Evolutionary conservation across 1,140 invertebrate species (phyloP).

Genomic region (Grapholita molesta): DNA sequence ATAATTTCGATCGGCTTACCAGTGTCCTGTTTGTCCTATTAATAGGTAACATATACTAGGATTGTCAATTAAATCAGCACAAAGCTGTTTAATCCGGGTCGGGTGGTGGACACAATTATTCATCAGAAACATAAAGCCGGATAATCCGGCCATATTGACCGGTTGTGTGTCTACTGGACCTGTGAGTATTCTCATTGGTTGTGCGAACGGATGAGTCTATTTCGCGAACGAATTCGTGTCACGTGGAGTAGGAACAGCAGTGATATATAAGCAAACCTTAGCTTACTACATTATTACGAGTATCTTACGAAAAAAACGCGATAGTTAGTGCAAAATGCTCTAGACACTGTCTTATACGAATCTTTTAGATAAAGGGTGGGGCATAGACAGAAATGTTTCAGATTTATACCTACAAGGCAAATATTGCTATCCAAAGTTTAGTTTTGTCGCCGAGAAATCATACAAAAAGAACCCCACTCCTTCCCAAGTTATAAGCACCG

Average conservation of each 20-base stretch:
- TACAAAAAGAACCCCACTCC: too few relatives aligned
- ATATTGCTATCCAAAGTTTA: too few relatives aligned
- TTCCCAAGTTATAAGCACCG: too few relatives aligned
- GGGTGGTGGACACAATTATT: slow-evolving; percentile 67
- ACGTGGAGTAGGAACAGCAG: background rate
- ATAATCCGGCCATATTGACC: slow-evolving; percentile 68
- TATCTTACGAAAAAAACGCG: too few relatives aligned
- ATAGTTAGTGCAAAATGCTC: too few relatives aligned
- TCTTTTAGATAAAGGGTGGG: too few relatives aligned
- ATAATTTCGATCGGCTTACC: slow-evolving; percentile 38
- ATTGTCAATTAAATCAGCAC: slow-evolving; percentile 69
- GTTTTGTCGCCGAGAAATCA: too few relatives aligned
- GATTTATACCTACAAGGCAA: too few relatives aligned
- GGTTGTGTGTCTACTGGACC: slow-evolving; percentile 34
- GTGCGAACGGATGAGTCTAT: background rate
- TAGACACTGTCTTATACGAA: too few relatives aligned
- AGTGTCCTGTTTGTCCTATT: slow-evolving; percentile 45
- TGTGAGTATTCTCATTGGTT: slow-evolving; percentile 19
- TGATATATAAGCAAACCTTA: too few relatives aligned
- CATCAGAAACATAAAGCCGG: slow-evolving; percentile 61
- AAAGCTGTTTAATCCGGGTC: slow-evolving; percentile 53
- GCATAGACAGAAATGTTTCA: too few relatives aligned
- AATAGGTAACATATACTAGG: slow-evolving; percentile 57
- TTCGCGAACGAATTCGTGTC: background rate
- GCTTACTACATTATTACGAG: too few relatives aligned